Conservation (phyloP, 2,113 vertebrate species). For the Mirounga angustirostris region DNA sequence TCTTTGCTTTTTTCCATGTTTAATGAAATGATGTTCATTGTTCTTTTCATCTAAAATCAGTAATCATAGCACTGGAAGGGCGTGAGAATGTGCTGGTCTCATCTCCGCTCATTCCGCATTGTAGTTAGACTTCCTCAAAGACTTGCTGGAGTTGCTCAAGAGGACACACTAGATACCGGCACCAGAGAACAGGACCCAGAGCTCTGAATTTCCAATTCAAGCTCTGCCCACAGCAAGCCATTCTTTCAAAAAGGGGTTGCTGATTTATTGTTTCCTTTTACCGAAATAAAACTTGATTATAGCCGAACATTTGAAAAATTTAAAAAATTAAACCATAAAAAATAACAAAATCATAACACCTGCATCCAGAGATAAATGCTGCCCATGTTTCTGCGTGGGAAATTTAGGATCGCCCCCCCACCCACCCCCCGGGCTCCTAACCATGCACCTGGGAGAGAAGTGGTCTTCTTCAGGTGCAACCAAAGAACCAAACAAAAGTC, state of each 20-base stretch:
- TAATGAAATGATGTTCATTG: background rate
- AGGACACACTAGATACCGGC: background rate
- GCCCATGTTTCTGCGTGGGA: background rate
- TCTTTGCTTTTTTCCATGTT: background rate
- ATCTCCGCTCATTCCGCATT: fast-evolving
- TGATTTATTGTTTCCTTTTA: background rate
- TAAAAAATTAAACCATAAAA: background rate
- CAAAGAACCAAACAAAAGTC: background rate
- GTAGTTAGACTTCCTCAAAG: background rate
- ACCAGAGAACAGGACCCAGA: background rate
- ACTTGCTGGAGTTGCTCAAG: fast-evolving
- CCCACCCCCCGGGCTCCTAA: too few relatives aligned
- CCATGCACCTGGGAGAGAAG: too few relatives aligned
- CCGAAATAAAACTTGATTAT: background rate
- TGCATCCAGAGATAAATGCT: background rate
- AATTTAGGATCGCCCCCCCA: fast-evolving
- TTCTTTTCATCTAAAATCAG: background rate
- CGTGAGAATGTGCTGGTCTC: background rate
- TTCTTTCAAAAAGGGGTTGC: background rate
- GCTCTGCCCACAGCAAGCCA: too few relatives aligned
- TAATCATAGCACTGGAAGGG: background rate
- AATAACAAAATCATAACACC: background rate
- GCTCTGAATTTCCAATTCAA: background rate
- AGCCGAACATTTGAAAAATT: background rate
- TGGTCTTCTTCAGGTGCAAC: fast-evolving